Percentiles rank a stretch among this genome's conserved stretches.
phyloP scores from a whole-genome alignment of 92 coral and sea anemone species.

The Zoanthus solanderi region DNA sequence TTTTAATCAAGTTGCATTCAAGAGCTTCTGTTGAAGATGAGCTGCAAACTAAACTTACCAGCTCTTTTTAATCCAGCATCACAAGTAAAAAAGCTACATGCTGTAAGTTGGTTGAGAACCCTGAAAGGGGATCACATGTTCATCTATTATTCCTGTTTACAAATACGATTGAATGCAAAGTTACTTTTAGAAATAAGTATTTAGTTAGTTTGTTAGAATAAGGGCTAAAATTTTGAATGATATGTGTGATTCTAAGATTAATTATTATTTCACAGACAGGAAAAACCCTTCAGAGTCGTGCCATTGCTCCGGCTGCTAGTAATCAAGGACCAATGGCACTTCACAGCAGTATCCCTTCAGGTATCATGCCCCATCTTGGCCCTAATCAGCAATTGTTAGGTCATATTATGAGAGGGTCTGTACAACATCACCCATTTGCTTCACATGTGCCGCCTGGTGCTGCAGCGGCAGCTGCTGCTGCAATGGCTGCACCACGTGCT shows the following conservation, averaged over 20 bases:
- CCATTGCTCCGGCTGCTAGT: conserved; percentile 96
- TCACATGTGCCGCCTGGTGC: conserved; percentile 90
- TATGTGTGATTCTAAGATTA: neutral
- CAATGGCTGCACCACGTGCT: conserved; percentile 80
- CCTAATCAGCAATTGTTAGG: conserved; percentile 22
- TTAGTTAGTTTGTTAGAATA: no score
- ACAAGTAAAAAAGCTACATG: no score
- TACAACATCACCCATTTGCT: conserved; percentile 67
- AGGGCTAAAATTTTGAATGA: neutral
- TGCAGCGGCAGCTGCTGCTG: conserved; percentile 86
- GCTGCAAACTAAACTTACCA: no score
- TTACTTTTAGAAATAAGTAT: no score
- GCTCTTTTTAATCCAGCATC: no score
- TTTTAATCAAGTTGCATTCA: no score
- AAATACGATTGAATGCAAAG: no score
- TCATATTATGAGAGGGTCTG: conserved; percentile 53
- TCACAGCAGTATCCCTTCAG: conserved; percentile 51
- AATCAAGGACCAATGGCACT: conserved; percentile 64
- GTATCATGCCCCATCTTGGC: conserved; percentile 30
- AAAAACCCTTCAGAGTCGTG: conserved; percentile 86
- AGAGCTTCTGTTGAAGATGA: no score
- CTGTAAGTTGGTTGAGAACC: no score
- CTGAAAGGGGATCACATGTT: no score
- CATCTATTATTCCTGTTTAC: no score
- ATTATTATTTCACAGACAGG: conserved; percentile 49